A percentile compares a stretch with the other conserved stretches of the same genome.
Conservation (phyloP, 2,888 invertebrate species). For the Tryphoninae sp. region DNA sequence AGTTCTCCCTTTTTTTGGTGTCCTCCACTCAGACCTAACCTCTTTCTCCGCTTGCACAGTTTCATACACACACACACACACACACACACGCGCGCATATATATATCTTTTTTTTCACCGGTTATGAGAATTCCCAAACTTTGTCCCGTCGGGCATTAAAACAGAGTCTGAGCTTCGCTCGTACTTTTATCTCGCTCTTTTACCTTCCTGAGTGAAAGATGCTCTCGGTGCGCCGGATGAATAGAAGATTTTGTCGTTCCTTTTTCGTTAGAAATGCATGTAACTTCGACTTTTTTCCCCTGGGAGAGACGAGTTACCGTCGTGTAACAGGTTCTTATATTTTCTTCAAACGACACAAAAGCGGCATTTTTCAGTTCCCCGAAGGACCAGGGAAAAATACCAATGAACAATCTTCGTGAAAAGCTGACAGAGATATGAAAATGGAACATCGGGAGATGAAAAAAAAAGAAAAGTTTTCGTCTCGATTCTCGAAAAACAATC, state of each 20-base stretch:
- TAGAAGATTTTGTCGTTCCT: constrained; percentile 25
- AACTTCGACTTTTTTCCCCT: constrained; percentile 36
- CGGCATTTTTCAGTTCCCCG: constrained; percentile 30
- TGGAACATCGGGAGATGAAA: not conserved
- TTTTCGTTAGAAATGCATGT: constrained; percentile 17
- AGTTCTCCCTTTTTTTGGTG: constrained; percentile 4
- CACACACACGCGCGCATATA: not conserved
- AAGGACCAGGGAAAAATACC: constrained; percentile 14
- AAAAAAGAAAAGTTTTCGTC: not conserved
- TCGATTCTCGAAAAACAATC: not conserved
- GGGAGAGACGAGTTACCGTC: constrained; percentile 11
- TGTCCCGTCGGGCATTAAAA: constrained; percentile 51
- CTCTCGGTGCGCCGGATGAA: constrained; percentile 13
- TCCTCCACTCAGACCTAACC: constrained; percentile 27
- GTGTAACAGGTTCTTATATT: constrained; percentile 49
- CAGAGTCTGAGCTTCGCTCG: constrained; percentile 13
- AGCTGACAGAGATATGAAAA: constrained; percentile 5
- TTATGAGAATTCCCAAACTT: constrained; percentile 59
- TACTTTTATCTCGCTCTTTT: constrained; percentile 19
- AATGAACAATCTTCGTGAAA: constrained; percentile 10
- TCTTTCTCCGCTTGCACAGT: constrained; percentile 47
- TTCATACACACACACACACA: constrained; percentile 11
- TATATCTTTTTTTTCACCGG: constrained; percentile 17
- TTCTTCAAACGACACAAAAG: constrained; percentile 27
- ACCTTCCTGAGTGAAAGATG: constrained; percentile 27